These are phyloP conservation scores for Sorex fumeus DNA, from an alignment of 2,113 vertebrate species.

Conservation along the genomic window DNA sequence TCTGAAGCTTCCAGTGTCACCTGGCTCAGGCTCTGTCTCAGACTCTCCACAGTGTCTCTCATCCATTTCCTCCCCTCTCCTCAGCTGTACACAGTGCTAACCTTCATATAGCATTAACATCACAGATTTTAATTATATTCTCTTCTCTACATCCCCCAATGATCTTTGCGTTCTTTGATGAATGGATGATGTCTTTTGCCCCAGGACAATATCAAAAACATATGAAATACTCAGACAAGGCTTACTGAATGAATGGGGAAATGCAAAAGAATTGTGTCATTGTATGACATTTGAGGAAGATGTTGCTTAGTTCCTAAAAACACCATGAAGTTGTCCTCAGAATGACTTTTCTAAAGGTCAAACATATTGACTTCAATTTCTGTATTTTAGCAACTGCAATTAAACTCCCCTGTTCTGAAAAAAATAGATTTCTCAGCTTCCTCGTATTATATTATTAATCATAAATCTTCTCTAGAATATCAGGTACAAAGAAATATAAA, in stretches of 20 bases:
- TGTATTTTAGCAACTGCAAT: slow-evolving; percentile 8
- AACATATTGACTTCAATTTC: slow-evolving; percentile 68
- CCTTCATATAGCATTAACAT: background rate
- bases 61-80: background rate
- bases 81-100: background rate
- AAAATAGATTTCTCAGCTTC: slow-evolving; percentile 23
- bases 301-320: slow-evolving; percentile 32
- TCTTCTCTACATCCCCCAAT: background rate
- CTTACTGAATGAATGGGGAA: slow-evolving; percentile 42
- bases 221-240: background rate
- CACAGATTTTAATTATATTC: background rate
- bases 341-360: slow-evolving; percentile 44
- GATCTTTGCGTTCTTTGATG: background rate
- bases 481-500: slow-evolving; percentile 38
- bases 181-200: slow-evolving; percentile 23
- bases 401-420: slow-evolving; percentile 38
- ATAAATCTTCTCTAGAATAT: background rate
- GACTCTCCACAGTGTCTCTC: background rate
- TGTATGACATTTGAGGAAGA: slow-evolving; percentile 40
- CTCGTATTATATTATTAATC: slow-evolving; percentile 24
- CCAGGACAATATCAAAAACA: background rate
- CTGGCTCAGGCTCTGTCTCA: background rate
- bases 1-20: background rate
- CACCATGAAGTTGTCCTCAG: slow-evolving; percentile 17
- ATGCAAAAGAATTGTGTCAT: background rate